Evolutionary conservation across 2,888 invertebrate species (phyloP).

Genomic region (Aleiodes testaceus): DNA sequence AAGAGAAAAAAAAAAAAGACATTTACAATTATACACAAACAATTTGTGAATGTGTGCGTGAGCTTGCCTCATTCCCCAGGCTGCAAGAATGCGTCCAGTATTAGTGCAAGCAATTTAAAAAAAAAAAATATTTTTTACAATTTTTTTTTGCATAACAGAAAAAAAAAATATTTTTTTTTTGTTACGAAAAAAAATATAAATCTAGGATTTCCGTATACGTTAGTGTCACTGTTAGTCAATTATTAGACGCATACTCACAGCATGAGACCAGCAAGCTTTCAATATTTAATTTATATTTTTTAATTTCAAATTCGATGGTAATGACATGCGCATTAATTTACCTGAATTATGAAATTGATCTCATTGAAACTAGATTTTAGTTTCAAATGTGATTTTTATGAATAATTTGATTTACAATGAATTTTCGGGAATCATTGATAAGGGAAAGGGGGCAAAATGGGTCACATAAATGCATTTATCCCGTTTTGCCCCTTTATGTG

Average conservation of each 20-base stretch:
- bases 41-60: constrained; percentile 51
- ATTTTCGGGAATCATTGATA: no score
- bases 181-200: constrained; percentile 29
- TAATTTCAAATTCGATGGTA: background rate
- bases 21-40: constrained; percentile 62
- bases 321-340: constrained; percentile 12
- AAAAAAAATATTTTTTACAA: constrained; percentile 5
- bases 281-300: constrained; percentile 5
- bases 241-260: constrained; percentile 69
- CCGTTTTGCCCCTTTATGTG: no score
- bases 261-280: constrained; percentile 55
- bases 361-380: no score
- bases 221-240: constrained; percentile 64
- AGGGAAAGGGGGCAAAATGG: no score
- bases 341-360: no score
- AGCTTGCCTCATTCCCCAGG: constrained; percentile 63
- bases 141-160: no score
- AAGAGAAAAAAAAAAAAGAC: constrained; percentile 44
- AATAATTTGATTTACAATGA: no score
- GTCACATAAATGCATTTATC: no score
- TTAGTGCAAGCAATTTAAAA: constrained; percentile 47
- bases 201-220: constrained; percentile 56
- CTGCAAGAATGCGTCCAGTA: constrained; percentile 64
- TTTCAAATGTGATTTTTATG: no score
- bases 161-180: no score